Evolutionary conservation across 2,797 vertebrate genomes (phyloP), one percentile per base, ranked within the genome.

Genomic region (Spondyliosoma cantharus): DNA sequence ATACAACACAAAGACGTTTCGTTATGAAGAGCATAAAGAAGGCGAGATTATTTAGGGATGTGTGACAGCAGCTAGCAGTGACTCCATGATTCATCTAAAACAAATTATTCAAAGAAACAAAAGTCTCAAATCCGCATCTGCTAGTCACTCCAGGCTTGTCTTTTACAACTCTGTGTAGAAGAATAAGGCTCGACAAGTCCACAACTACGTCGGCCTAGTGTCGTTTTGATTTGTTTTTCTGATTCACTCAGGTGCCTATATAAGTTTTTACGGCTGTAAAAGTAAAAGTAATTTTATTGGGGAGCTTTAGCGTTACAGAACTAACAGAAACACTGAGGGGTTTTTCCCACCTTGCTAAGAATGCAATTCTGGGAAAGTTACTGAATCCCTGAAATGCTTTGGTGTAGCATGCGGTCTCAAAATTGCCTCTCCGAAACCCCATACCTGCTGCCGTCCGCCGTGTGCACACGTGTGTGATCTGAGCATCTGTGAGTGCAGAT

Each of bases 301-400:
- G 29, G 29, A 52, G 2, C 25, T 52, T 71, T 14, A 29, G 22
- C 7, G 14, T 37, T 50, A 37, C 17, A 19, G 43, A 50, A 60
- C 19, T 14, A 25, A 66, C 19, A 29, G 17, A 64, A 16, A 50
- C 6, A 3, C 22, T 68, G 2, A 7, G 50, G 76, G 86, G 46
- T 17, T 76, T 82, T 83, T 48, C 58, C 68, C 9, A 19, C 2
- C n/a, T 3, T 57, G 49, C 42, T 56, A 59, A 49, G 11, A 80
- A 61, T 59, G 59, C 0, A 56, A 20, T 48, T 63, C 46, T 75
- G 66, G 37, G 42, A 60, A 69, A 69, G 57, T 46, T 12, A 49
- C 20, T 60, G 4, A 74, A 76, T 60, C 48, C 29, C 43, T 77
- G 15, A n/a, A 3, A 48, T n/a, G 2, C 61, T 52, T 76, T 60